phyloP scores from a whole-genome alignment of 2,888 invertebrate genomes.

The Aporophyla nigra region DNA sequence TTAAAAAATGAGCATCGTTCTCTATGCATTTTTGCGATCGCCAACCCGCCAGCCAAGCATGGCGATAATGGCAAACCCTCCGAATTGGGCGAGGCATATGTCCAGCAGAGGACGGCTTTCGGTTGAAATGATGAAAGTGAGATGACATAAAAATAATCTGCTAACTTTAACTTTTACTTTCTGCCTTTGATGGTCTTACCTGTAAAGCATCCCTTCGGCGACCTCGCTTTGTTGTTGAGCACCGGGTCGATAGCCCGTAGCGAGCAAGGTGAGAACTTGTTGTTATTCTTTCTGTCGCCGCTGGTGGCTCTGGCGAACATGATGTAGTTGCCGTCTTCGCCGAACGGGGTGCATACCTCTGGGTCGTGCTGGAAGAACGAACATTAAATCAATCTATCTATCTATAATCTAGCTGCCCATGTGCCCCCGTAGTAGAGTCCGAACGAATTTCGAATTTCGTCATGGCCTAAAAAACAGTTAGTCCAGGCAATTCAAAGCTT shows the following conservation, averaged over 20 bases:
- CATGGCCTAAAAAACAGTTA: background rate
- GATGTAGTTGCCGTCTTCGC: slow-evolving; percentile 99
- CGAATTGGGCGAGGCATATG: too few species aligned
- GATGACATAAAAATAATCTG: background rate
- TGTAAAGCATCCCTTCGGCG: slow-evolving; percentile 97
- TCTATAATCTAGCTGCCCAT: background rate
- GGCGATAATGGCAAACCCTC: too few species aligned
- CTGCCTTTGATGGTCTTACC: slow-evolving; percentile 87
- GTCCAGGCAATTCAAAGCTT: background rate
- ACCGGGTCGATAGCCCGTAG: slow-evolving; percentile 97
- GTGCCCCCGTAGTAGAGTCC: background rate
- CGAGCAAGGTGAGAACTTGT: slow-evolving; percentile 98
- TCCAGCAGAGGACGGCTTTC: too few species aligned
- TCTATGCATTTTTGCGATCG: too few species aligned
- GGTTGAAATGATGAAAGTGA: too few species aligned
- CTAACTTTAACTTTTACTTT: background rate
- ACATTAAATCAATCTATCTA: slow-evolving; percentile 5
- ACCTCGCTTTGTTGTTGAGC: slow-evolving; percentile 97
- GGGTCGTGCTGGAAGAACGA: slow-evolving; percentile 95
- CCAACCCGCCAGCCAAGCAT: too few species aligned
- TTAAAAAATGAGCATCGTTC: too few species aligned
- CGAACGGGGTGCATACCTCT: slow-evolving; percentile 98
- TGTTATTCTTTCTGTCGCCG: slow-evolving; percentile 99
- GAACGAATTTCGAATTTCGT: background rate
- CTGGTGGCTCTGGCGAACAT: slow-evolving; percentile 99